Evolutionary conservation across 2,888 invertebrate species (phyloP).

Genomic region (Cantharis nigra): DNA sequence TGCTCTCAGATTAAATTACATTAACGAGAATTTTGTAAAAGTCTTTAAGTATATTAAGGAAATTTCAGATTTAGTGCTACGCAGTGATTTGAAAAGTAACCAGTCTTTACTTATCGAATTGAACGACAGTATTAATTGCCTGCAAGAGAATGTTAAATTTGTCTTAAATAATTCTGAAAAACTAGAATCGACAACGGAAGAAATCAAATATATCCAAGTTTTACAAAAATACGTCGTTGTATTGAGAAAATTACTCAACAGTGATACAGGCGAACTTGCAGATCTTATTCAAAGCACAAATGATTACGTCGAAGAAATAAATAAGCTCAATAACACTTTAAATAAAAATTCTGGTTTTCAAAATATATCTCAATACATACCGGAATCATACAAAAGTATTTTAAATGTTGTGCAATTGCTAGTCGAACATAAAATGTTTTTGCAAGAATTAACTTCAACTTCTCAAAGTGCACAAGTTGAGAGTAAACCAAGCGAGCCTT

Average conservation of each 20-base stretch:
- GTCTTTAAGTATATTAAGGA: constrained; percentile 28
- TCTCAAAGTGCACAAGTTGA: not conserved
- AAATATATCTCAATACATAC: not conserved
- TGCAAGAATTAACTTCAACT: not conserved
- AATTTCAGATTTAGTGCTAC: constrained; percentile 23
- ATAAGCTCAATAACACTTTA: not conserved
- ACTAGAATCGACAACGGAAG: constrained; percentile 24
- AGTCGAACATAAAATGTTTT: not conserved
- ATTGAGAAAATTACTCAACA: constrained; percentile 22
- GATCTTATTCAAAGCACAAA: constrained; percentile 25
- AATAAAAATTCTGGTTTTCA: constrained; percentile 4
- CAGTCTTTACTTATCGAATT: not conserved
- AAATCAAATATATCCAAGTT: constrained; percentile 31
- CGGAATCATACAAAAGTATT: constrained; percentile 3
- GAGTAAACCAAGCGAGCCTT: not conserved
- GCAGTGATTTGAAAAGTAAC: not conserved
- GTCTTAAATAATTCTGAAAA: constrained; percentile 13
- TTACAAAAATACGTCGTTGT: constrained; percentile 23
- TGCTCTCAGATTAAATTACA: not conserved
- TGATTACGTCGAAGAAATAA: constrained; percentile 4
- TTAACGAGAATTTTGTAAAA: constrained; percentile 27
- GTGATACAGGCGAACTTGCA: constrained; percentile 3
- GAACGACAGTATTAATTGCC: not conserved
- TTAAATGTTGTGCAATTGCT: not conserved
- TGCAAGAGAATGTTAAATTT: not conserved